These are phyloP conservation scores for Rhamnusium bicolor DNA, from an alignment of 2,888 invertebrate genomes.

Conservation along the genomic window DNA sequence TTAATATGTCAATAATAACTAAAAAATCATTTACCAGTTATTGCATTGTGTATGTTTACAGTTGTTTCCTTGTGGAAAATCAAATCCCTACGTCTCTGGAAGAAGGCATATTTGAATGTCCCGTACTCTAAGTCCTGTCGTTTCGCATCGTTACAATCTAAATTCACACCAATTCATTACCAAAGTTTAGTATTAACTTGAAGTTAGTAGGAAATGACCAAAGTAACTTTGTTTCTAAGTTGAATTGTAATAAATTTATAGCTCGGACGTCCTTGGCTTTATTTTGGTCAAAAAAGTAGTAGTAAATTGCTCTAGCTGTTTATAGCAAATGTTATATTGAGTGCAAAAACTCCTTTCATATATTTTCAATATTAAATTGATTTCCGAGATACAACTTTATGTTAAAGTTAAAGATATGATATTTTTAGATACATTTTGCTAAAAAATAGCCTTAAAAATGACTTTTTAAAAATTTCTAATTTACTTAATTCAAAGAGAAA, in stretches of 20 bases:
- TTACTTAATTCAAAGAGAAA: no score
- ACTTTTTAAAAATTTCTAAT: no score
- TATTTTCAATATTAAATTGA: no score
- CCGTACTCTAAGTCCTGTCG: slow-evolving; percentile 25
- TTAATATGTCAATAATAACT: no score
- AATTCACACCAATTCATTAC: slow-evolving; percentile 38
- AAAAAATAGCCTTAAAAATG: no score
- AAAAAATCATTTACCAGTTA: neutral
- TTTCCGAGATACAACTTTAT: no score
- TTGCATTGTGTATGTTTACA: neutral
- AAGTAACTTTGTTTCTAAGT: slow-evolving; percentile 29
- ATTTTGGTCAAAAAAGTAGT: slow-evolving; percentile 13
- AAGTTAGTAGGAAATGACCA: slow-evolving; percentile 30
- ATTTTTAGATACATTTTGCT: no score
- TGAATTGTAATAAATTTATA: slow-evolving; percentile 37
- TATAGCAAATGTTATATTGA: no score
- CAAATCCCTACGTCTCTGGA: neutral
- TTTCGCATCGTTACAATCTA: slow-evolving; percentile 26
- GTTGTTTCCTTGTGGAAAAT: neutral
- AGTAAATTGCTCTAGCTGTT: slow-evolving; percentile 8
- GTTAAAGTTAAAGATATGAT: no score
- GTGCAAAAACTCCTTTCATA: no score
- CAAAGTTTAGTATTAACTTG: slow-evolving; percentile 38
- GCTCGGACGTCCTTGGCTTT: slow-evolving; percentile 28
- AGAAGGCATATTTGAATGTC: slow-evolving; percentile 9